A percentile compares a stretch with the other conserved stretches of the same genome.
phyloP scores from a whole-genome alignment of 2,888 invertebrate species.

The Clanis bilineata region DNA sequence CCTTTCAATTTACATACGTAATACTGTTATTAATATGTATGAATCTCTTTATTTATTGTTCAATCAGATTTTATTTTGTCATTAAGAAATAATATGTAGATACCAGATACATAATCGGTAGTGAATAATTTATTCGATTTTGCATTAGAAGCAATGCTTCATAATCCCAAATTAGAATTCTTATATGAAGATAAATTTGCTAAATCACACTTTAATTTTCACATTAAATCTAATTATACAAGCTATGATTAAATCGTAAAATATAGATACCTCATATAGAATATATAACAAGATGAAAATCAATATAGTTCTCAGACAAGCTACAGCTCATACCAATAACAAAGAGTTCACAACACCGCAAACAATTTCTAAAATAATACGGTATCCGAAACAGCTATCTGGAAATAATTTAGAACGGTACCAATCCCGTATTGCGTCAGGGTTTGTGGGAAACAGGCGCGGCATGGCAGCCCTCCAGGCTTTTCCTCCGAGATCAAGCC shows the following conservation, averaged over 20 bases:
- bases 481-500: constrained; percentile 59
- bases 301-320: background rate
- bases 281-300: too few relatives aligned
- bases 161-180: background rate
- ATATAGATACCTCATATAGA: background rate
- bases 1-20: constrained; percentile 10
- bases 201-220: too few relatives aligned
- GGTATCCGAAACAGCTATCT: constrained; percentile 22
- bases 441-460: constrained; percentile 66
- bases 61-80: background rate
- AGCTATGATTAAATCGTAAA: background rate
- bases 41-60: background rate
- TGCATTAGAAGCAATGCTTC: background rate
- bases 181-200: too few relatives aligned
- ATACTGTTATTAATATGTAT: constrained; percentile 1
- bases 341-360: constrained; percentile 21
- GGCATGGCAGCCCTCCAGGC: constrained; percentile 65
- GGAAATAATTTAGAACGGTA: constrained; percentile 41
- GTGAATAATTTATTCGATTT: background rate
- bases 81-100: background rate
- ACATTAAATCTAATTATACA: background rate
- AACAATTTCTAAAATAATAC: constrained; percentile 13
- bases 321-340: background rate
- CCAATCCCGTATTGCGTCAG: constrained; percentile 40
- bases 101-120: background rate